phyloP scores from a whole-genome alignment of 2,113 vertebrate genomes.

The Pipa parva region DNA sequence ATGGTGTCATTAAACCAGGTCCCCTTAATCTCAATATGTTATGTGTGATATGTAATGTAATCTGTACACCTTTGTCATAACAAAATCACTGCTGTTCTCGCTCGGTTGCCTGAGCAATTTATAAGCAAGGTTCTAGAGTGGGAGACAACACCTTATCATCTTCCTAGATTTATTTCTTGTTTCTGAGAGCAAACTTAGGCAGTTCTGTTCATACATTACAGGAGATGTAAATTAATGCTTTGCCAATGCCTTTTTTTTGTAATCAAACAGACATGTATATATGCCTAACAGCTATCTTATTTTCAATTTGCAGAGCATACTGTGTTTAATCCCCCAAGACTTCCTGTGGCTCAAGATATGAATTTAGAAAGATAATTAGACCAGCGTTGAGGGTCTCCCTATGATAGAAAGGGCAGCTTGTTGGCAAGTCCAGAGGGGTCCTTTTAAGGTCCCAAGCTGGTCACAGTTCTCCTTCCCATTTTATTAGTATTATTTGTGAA shows the following conservation, averaged over 20 bases:
- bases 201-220: constrained; percentile 57
- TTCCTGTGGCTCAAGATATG: constrained; percentile 68
- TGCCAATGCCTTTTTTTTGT: constrained; percentile 64
- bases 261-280: constrained; percentile 68
- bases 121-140: neutral
- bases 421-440: constrained; percentile 66
- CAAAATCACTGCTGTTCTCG: neutral
- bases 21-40: constrained; percentile 14
- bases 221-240: constrained; percentile 77
- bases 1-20: constrained; percentile 11
- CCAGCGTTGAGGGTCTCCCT: constrained; percentile 51
- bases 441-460: constrained; percentile 56
- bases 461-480: constrained; percentile 48
- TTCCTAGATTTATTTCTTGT: constrained; percentile 47
- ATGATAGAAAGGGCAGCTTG: constrained; percentile 52
- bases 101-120: neutral
- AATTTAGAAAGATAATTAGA: constrained; percentile 87
- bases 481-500: constrained; percentile 47
- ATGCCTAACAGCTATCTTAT: constrained; percentile 80
- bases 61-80: constrained; percentile 9
- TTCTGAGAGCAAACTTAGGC: constrained; percentile 36
- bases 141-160: constrained; percentile 43
- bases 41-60: constrained; percentile 24
- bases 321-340: constrained; percentile 75
- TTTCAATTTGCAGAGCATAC: constrained; percentile 82